phyloP scores from a whole-genome alignment of 2,888 invertebrate genomes.

The Thumatha senex region DNA sequence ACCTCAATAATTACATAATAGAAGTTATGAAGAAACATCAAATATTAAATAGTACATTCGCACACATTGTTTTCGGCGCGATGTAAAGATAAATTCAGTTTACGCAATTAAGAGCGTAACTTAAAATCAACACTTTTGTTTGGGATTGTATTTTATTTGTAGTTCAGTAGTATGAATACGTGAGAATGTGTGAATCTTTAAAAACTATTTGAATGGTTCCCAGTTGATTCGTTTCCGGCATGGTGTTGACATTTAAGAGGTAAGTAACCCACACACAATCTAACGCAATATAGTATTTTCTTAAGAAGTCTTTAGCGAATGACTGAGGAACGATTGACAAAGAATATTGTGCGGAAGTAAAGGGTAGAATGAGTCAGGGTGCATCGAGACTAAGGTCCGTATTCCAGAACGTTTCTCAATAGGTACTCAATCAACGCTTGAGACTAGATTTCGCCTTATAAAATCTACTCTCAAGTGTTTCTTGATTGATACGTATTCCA shows the following conservation, averaged over 20 bases:
- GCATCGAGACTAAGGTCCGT: too few species aligned
- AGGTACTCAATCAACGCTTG: too few species aligned
- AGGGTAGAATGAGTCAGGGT: too few species aligned
- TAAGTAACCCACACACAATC: not conserved
- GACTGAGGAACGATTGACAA: too few species aligned
- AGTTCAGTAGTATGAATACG: not conserved
- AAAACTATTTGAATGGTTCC: not conserved
- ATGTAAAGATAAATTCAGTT: slow-evolving; percentile 35
- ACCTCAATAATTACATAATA: slow-evolving; percentile 17
- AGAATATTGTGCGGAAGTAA: too few species aligned
- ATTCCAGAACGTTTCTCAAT: too few species aligned
- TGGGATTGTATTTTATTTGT: slow-evolving; percentile 7
- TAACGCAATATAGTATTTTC: not conserved
- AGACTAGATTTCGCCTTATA: too few species aligned
- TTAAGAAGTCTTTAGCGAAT: too few species aligned
- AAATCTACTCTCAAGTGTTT: too few species aligned
- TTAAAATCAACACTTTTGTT: slow-evolving; percentile 38
- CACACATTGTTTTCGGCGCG: slow-evolving; percentile 34
- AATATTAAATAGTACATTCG: slow-evolving; percentile 35
- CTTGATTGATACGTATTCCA: too few species aligned
- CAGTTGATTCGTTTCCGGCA: slow-evolving; percentile 4
- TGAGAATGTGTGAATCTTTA: too few species aligned
- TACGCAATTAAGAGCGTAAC: slow-evolving; percentile 40
- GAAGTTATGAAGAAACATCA: slow-evolving; percentile 32
- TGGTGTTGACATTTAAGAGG: not conserved